Conservation (phyloP, 2,888 invertebrate genomes). For the Scaptomyza caliginosa region DNA sequence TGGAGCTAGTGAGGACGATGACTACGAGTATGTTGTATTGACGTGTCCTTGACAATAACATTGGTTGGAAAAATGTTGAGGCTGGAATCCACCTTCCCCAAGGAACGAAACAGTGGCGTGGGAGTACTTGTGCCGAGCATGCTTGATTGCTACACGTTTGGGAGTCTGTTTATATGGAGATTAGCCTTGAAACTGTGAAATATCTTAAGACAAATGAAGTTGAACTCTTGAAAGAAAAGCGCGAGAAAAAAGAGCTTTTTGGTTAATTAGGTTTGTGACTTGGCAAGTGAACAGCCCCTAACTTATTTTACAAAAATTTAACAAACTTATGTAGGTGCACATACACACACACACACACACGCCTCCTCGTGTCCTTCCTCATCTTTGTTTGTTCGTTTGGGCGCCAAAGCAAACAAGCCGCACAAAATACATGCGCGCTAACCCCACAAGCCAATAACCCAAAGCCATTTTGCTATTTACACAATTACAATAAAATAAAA, state of each 20-base stretch:
- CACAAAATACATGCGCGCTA: constrained; percentile 45
- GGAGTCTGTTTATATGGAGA: constrained; percentile 31
- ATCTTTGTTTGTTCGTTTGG: neutral
- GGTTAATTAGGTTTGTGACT: constrained; percentile 34
- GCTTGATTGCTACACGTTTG: constrained; percentile 58
- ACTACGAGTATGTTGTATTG: constrained; percentile 61
- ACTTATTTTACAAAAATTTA: constrained; percentile 55
- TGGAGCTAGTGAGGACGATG: neutral
- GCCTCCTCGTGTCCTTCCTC: neutral
- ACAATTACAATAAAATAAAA: constrained; percentile 64
- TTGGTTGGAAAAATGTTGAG: constrained; percentile 53
- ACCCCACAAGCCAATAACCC: constrained; percentile 66
- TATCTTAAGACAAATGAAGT: neutral
- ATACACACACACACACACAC: neutral
- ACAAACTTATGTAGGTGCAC: constrained; percentile 41
- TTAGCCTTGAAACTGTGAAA: neutral
- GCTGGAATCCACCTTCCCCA: constrained; percentile 1
- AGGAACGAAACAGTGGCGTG: neutral
- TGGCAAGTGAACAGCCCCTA: constrained; percentile 6
- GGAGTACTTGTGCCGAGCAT: constrained; percentile 18
- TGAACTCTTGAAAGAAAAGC: neutral
- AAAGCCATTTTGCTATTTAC: constrained; percentile 68
- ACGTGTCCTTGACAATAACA: constrained; percentile 78
- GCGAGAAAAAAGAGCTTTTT: constrained; percentile 10
- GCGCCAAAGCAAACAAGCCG: constrained; percentile 55